Evolutionary conservation across 2,113 vertebrate genomes (phyloP), one percentile per base, ranked within the genome.

Genomic region (Rattus rattus): DNA sequence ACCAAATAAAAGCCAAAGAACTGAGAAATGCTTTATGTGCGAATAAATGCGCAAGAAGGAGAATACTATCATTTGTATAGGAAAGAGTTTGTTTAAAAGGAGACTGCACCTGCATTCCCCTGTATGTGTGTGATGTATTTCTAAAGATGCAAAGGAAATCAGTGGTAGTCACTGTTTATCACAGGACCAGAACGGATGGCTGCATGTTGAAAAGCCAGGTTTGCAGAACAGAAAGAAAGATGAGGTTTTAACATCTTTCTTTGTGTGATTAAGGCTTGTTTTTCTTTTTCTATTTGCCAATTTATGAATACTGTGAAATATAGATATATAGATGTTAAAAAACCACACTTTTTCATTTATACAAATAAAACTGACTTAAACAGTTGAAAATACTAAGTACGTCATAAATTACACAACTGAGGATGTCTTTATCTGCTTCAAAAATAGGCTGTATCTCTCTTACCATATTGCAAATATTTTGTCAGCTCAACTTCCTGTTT

Each of bases 401-500:
- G 94, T 63, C 79, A 94, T 91, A 97, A 97, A 94, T 94, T 95
- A 91, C 30, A 93, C 9, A n/a, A 88, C 26, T 93, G 33, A 95
- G 77, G 59, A 95, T 86, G 47, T 92, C 91, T 95, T 97, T 92
- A 95, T 94, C 94, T 94, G 90, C 56, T 97, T 97, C 77, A 94
- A 94, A 97, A 97, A 97, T 94, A 96, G 93, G 26, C 93, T 95
- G 9, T 97, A 98, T 97, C 95, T 97, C 81, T 96, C 91, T 70
- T 76, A 80, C 56, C 92, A 97, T 80, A 96, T 69, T 97, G 92
- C 92, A 97, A 97, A 96, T 93, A 97, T 96, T 98, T 96, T 96
- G 93, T 97, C 97, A 96, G 96, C 90, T 94, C 70, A 94, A 94
- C 84, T 97, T 97, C 97, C 97, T 96, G 97, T 59, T 96, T 97